Conservation (phyloP, 2,113 vertebrate genomes). For the Crotophaga sulcirostris region DNA sequence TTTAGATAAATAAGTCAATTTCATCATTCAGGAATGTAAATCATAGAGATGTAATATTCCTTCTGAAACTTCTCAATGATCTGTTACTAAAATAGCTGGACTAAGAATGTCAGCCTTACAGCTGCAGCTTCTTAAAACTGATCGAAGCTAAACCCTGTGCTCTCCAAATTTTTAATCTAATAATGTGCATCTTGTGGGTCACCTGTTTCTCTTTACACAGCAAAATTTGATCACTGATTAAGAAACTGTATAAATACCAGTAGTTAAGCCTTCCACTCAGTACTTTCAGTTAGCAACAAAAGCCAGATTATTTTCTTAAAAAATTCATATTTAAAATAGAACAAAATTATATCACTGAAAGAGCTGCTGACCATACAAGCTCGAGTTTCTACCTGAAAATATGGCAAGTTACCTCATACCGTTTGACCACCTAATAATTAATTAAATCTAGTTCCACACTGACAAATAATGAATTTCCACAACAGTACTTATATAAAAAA, state of each 20-base stretch:
- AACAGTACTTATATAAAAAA: not conserved
- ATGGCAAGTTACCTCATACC: not conserved
- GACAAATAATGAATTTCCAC: not conserved
- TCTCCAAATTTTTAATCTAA: not conserved
- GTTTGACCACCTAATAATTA: not conserved
- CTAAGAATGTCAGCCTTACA: slow-evolving; percentile 34
- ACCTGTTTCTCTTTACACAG: not conserved
- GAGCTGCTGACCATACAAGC: not conserved
- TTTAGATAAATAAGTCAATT: slow-evolving; percentile 20
- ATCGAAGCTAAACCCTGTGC: not conserved
- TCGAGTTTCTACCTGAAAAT: not conserved
- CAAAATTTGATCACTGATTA: not conserved
- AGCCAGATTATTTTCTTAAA: not conserved
- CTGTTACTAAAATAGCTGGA: slow-evolving; percentile 36
- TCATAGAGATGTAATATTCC: not conserved
- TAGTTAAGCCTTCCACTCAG: not conserved
- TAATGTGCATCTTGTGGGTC: not conserved
- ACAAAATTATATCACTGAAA: not conserved
- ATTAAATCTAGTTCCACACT: not conserved
- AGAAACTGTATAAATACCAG: not conserved
- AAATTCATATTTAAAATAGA: not conserved
- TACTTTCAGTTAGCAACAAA: not conserved
- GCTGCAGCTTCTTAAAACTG: slow-evolving; percentile 45
- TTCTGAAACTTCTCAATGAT: slow-evolving; percentile 39
- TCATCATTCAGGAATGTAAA: slow-evolving; percentile 27